Conservation (phyloP, 2,797 vertebrate species). For the Chloroceryle amazona region DNA sequence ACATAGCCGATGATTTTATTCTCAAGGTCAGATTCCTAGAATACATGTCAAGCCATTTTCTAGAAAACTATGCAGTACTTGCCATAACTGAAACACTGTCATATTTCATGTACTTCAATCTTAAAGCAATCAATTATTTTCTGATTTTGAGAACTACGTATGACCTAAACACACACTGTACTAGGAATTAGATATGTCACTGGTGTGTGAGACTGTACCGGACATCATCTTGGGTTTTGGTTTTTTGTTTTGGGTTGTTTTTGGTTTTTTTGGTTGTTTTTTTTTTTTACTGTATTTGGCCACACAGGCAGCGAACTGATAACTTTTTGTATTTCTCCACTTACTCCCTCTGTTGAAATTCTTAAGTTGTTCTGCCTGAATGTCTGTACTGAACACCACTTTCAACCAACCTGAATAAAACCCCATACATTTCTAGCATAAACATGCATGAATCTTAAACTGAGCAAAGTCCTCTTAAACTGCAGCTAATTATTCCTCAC, state of each 20-base stretch:
- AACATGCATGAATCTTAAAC: not conserved
- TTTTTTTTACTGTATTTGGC: not conserved
- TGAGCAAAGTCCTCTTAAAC: not conserved
- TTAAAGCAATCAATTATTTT: slow-evolving; percentile 30
- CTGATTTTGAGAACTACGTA: not conserved
- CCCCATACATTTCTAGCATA: not conserved
- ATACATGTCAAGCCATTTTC: slow-evolving; percentile 73
- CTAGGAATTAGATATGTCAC: not conserved
- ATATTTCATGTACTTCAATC: slow-evolving; percentile 32
- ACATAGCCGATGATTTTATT: slow-evolving; percentile 78
- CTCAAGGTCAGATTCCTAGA: slow-evolving; percentile 82
- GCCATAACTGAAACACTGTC: slow-evolving; percentile 40
- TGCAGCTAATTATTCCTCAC: not conserved
- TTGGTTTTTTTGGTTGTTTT: too few species aligned
- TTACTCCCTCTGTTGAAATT: not conserved
- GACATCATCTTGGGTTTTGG: not conserved
- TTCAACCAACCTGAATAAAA: not conserved
- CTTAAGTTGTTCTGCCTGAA: not conserved
- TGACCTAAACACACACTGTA: not conserved
- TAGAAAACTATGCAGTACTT: slow-evolving; percentile 54
- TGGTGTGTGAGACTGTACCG: not conserved
- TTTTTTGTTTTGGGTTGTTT: too few species aligned
- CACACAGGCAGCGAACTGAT: not conserved
- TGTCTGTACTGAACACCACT: not conserved
- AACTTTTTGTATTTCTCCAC: not conserved